Conservation (phyloP, 2,113 vertebrate genomes). For the Oryzias woworae region DNA sequence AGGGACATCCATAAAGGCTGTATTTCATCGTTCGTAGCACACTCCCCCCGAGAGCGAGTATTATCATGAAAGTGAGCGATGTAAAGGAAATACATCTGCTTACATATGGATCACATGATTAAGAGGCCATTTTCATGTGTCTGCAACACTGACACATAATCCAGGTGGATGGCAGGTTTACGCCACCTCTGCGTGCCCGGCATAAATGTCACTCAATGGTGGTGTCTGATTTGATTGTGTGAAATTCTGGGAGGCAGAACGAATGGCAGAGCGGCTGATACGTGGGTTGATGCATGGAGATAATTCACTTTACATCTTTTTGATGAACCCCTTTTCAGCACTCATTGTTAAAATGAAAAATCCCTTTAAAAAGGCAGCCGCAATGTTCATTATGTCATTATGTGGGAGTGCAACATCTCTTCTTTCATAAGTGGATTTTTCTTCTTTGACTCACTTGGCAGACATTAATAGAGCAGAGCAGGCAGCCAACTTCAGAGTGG, state of each 20-base stretch:
- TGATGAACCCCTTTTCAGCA: constrained; percentile 49
- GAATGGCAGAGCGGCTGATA: constrained; percentile 20
- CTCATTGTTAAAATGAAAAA: constrained; percentile 57
- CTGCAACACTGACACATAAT: constrained; percentile 40
- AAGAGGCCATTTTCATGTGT: constrained; percentile 36
- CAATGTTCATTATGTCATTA: constrained; percentile 59
- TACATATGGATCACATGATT: constrained; percentile 64
- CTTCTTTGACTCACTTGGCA: constrained; percentile 43
- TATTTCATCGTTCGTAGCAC: constrained; percentile 41
- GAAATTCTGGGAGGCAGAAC: constrained; percentile 22
- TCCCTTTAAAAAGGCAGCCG: constrained; percentile 42
- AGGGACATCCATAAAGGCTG: constrained; percentile 32
- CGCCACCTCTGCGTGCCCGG: constrained; percentile 14
- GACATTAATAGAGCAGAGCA: constrained; percentile 39
- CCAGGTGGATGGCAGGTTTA: constrained; percentile 43
- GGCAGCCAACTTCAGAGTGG: constrained; percentile 38
- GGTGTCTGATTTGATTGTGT: constrained; percentile 43
- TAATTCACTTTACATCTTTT: constrained; percentile 57
- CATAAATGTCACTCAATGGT: constrained; percentile 18
- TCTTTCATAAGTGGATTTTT: constrained; percentile 42
- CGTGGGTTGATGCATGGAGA: constrained; percentile 45
- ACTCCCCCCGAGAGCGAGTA: constrained; percentile 45
- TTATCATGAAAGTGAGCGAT: constrained; percentile 58
- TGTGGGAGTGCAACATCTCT: constrained; percentile 52
- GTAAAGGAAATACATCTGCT: constrained; percentile 51